Percentiles rank a stretch among this genome's conserved stretches.
Conservation (phyloP, 1,140 invertebrate genomes). For the Pseudomyrmex dendroicus region DNA sequence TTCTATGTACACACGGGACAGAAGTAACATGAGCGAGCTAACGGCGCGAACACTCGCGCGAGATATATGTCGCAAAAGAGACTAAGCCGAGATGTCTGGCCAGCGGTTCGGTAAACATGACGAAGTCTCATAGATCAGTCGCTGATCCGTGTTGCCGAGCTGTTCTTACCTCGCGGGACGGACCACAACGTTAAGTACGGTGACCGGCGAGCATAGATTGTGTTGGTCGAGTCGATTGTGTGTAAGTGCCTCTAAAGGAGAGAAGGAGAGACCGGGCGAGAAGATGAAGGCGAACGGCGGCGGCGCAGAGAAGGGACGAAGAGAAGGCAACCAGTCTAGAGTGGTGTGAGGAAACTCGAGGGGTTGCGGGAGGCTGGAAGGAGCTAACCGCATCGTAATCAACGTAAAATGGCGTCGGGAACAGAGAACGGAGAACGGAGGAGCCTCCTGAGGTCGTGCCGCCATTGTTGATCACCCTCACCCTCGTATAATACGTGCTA, state of each 20-base stretch:
- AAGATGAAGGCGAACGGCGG: conserved; percentile 39
- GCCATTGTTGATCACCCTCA: conserved; percentile 67
- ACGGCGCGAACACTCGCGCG: neutral
- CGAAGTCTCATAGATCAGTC: conserved; percentile 57
- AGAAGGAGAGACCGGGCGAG: conserved; percentile 11
- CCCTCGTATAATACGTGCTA: conserved; percentile 66
- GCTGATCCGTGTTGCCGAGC: conserved; percentile 54
- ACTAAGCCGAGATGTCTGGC: conserved; percentile 38
- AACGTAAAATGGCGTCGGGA: conserved; percentile 83
- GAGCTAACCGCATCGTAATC: conserved; percentile 83
- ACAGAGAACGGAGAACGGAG: conserved; percentile 74
- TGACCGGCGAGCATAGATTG: conserved; percentile 49
- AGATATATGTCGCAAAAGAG: conserved; percentile 47
- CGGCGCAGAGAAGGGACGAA: conserved; percentile 35
- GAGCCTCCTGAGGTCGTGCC: conserved; percentile 65
- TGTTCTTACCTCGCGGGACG: conserved; percentile 47
- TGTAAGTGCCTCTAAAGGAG: conserved; percentile 63
- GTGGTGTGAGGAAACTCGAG: conserved; percentile 47
- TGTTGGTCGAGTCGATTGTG: conserved; percentile 66
- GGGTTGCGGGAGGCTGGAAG: conserved; percentile 75
- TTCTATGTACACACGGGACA: neutral
- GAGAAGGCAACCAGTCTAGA: conserved; percentile 44
- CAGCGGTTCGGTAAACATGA: conserved; percentile 54
- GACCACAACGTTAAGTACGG: conserved; percentile 50
- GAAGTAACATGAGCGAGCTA: neutral